These are phyloP conservation scores for Masnerella sp. DNA, from an alignment of 2,888 invertebrate genomes.

Conservation along the genomic window DNA sequence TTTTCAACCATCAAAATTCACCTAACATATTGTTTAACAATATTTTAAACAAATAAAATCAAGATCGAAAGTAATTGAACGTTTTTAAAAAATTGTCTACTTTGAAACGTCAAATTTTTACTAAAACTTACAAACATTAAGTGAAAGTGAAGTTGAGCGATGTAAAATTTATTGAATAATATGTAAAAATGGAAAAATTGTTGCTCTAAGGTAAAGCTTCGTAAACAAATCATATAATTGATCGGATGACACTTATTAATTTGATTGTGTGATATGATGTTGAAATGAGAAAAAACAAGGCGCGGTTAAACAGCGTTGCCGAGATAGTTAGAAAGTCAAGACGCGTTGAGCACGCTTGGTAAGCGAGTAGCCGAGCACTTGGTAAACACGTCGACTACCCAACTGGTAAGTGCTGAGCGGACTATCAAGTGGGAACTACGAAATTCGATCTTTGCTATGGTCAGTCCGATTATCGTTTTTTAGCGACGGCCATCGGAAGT, in stretches of 20 bases:
- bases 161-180: too few species aligned
- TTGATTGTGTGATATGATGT: conserved; percentile 31
- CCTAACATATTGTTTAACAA: too few species aligned
- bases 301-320: conserved; percentile 37
- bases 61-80: too few species aligned
- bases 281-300: conserved; percentile 42
- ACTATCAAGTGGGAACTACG: conserved; percentile 57
- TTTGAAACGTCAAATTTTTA: too few species aligned
- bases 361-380: conserved; percentile 57
- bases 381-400: conserved; percentile 56
- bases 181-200: too few species aligned
- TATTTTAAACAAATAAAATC: too few species aligned
- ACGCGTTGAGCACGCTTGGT: conserved; percentile 53
- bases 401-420: conserved; percentile 59
- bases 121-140: too few species aligned
- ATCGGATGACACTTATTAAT: conserved; percentile 31
- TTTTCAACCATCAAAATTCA: too few species aligned
- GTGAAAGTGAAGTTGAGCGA: too few species aligned
- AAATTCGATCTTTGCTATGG: conserved; percentile 56
- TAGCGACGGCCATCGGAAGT: conserved; percentile 25
- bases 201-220: too few species aligned
- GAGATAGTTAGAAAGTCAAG: conserved; percentile 54
- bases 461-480: conserved; percentile 54
- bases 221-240: too few species aligned
- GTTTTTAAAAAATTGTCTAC: too few species aligned